Conservation (phyloP, 2,797 vertebrate genomes). For the Etheostoma perlongum region DNA sequence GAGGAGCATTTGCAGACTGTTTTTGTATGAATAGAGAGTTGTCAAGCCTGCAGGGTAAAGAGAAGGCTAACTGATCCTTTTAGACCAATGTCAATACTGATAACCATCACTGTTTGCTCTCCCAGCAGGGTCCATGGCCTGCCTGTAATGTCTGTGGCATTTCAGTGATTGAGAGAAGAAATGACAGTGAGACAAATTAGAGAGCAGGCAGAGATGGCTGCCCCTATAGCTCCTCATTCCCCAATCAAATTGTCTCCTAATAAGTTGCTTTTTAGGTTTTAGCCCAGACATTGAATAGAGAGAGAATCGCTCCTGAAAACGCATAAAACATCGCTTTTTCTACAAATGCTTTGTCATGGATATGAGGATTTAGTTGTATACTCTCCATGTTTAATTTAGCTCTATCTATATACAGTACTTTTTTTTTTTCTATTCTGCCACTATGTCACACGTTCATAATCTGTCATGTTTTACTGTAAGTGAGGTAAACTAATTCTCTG, state of each 20-base stretch:
- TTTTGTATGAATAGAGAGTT: constrained; percentile 67
- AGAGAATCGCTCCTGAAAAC: constrained; percentile 1
- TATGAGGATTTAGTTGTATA: constrained; percentile 1
- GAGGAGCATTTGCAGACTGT: constrained; percentile 54
- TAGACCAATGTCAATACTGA: constrained; percentile 82
- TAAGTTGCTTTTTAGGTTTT: constrained; percentile 30
- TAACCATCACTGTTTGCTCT: constrained; percentile 79
- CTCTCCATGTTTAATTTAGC: not conserved
- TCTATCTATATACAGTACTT: not conserved
- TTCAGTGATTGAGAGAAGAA: constrained; percentile 73
- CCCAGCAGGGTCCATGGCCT: constrained; percentile 67
- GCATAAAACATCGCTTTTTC: constrained; percentile 1
- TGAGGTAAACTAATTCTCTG: not conserved
- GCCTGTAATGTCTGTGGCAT: constrained; percentile 70
- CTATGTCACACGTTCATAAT: not conserved
- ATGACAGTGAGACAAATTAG: constrained; percentile 77
- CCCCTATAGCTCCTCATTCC: constrained; percentile 53
- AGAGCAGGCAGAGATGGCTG: constrained; percentile 50
- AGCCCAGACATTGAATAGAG: constrained; percentile 17
- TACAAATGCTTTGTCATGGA: constrained; percentile 10
- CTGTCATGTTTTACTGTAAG: not conserved
- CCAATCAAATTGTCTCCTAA: constrained; percentile 59
- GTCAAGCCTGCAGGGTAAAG: constrained; percentile 63
- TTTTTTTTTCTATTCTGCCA: not conserved
- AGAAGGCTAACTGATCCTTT: constrained; percentile 76